Conservation (phyloP, 2,113 vertebrate genomes). For the Osmerus eperlanus region DNA sequence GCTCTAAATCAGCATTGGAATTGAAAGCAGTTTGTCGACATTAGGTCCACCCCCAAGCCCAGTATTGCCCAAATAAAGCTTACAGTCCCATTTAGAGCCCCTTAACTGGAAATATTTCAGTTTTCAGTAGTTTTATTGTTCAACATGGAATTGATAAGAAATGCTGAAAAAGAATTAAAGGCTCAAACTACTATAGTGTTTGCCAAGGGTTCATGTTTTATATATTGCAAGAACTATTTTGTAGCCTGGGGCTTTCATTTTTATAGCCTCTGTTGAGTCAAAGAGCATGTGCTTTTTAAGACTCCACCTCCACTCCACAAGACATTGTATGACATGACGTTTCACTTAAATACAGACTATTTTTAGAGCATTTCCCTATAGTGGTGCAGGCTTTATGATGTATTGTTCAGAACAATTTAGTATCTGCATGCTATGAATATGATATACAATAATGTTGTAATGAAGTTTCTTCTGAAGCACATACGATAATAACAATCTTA, state of each 20-base stretch:
- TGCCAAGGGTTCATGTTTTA: conserved; percentile 54
- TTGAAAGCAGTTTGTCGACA: conserved; percentile 84
- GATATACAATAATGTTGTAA: not conserved
- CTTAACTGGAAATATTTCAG: conserved; percentile 32
- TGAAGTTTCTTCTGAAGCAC: not conserved
- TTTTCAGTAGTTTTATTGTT: conserved; percentile 50
- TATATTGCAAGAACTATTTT: conserved; percentile 37
- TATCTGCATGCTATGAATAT: conserved; percentile 31
- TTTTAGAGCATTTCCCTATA: conserved; percentile 9
- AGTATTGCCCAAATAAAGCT: conserved; percentile 27
- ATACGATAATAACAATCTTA: too few species aligned
- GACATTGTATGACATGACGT: conserved; percentile 43
- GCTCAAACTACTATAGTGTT: conserved; percentile 20
- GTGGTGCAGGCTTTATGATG: conserved; percentile 17
- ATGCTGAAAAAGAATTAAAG: conserved; percentile 24
- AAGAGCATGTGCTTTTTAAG: conserved; percentile 42
- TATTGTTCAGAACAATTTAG: conserved; percentile 26
- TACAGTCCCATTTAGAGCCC: conserved; percentile 22
- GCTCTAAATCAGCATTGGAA: conserved; percentile 80
- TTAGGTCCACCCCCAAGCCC: conserved; percentile 54
- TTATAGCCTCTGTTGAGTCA: conserved; percentile 40
- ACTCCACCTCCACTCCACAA: conserved; percentile 20
- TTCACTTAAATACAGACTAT: conserved; percentile 43
- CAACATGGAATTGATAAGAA: conserved; percentile 54
- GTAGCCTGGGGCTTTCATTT: conserved; percentile 43